These are phyloP conservation scores for Pteruthius melanotis DNA, from an alignment of 2,113 vertebrate species.

Conservation along the genomic window DNA sequence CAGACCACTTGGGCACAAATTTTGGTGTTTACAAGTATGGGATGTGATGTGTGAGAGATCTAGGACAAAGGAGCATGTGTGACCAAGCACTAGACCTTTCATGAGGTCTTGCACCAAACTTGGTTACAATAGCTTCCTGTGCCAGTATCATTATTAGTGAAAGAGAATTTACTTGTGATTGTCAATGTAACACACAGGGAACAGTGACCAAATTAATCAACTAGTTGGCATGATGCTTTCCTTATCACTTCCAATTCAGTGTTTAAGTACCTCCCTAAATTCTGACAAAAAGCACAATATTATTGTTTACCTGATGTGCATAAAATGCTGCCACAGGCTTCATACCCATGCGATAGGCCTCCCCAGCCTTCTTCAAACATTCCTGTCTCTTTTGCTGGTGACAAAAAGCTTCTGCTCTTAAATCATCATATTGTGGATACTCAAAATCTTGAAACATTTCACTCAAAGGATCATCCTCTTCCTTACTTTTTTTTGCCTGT, in stretches of 20 bases:
- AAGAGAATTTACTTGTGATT: neutral
- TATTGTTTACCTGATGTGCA: slow-evolving; percentile 83
- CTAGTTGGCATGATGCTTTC: neutral
- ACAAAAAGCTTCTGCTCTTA: slow-evolving; percentile 88
- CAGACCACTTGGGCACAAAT: neutral
- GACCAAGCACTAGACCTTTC: neutral
- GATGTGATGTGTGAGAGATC: neutral
- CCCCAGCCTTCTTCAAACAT: slow-evolving; percentile 86
- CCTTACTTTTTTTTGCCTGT: slow-evolving; percentile 71
- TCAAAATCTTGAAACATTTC: slow-evolving; percentile 85
- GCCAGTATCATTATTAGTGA: neutral
- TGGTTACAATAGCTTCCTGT: neutral
- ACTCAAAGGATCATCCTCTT: slow-evolving; percentile 62
- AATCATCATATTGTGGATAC: slow-evolving; percentile 89
- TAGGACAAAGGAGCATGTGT: neutral
- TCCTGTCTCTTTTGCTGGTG: slow-evolving; percentile 86
- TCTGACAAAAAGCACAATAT: neutral
- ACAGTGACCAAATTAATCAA: neutral
- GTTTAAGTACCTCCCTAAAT: neutral
- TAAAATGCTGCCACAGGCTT: slow-evolving; percentile 93
- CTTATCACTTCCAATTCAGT: neutral
- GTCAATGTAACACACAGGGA: neutral
- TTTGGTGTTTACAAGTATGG: neutral
- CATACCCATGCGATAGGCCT: slow-evolving; percentile 86
- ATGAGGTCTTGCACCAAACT: neutral